These are phyloP conservation scores for Ibidorhyncha struthersii DNA, from an alignment of 2,113 vertebrate genomes.

Conservation along the genomic window DNA sequence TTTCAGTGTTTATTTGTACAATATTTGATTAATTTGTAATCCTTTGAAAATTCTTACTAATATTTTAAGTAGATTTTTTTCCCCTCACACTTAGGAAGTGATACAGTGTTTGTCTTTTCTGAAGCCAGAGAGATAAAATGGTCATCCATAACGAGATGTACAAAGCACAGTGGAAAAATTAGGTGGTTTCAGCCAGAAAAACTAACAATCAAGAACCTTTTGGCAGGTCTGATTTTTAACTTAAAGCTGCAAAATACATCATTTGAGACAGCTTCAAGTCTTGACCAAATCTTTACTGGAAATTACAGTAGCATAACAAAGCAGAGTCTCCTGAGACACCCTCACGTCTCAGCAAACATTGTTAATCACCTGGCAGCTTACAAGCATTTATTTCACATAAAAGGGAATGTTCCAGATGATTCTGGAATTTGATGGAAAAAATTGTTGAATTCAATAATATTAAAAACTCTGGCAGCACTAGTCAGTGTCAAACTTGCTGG, in stretches of 20 bases:
- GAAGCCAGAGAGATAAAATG: conserved; percentile 38
- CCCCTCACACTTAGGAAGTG: not conserved
- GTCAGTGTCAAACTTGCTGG: not conserved
- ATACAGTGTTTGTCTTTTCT: conserved; percentile 36
- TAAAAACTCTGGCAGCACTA: conserved; percentile 46
- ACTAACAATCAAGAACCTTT: conserved; percentile 53
- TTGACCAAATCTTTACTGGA: conserved; percentile 69
- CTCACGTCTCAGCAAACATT: conserved; percentile 47
- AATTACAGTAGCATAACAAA: conserved; percentile 73
- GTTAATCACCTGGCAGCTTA: conserved; percentile 66
- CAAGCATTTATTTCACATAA: not conserved
- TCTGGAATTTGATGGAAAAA: conserved; percentile 57
- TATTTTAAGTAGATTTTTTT: not conserved
- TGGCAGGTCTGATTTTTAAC: conserved; percentile 67
- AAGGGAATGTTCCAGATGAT: conserved; percentile 48
- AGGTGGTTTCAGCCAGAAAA: conserved; percentile 51
- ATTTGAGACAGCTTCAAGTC: conserved; percentile 65
- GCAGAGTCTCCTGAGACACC: conserved; percentile 36
- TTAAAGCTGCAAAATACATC: conserved; percentile 73
- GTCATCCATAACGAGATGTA: conserved; percentile 17
- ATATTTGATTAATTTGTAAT: not conserved
- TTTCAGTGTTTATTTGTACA: conserved; percentile 24
- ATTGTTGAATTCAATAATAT: conserved; percentile 19
- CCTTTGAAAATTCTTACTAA: conserved; percentile 32
- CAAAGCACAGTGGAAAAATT: conserved; percentile 45